Percentiles rank a stretch among this genome's conserved stretches.
Evolutionary conservation across 2,888 invertebrate genomes (phyloP).

Genomic region (Ditula angustiorana): DNA sequence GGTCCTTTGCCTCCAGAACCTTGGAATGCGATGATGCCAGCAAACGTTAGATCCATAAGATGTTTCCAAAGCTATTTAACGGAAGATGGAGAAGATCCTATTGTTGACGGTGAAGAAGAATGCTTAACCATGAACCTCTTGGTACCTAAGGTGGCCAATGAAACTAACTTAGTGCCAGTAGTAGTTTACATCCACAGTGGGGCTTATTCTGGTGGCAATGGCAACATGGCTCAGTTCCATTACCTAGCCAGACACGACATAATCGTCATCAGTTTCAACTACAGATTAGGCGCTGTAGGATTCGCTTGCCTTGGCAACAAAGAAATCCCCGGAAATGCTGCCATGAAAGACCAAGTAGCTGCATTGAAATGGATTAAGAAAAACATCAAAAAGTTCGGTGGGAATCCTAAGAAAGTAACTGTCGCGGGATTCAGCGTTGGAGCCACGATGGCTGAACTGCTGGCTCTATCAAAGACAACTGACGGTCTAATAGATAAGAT

Average conservation of each 20-base stretch:
- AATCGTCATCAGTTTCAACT: conserved; percentile 88
- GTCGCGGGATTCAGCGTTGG: conserved; percentile 93
- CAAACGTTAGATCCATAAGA: conserved; percentile 52
- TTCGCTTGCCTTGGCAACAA: conserved; percentile 87
- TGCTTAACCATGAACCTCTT: conserved; percentile 68
- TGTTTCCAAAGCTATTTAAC: conserved; percentile 71
- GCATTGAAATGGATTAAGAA: conserved; percentile 91
- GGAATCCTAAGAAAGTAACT: conserved; percentile 91
- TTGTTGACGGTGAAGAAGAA: conserved; percentile 67
- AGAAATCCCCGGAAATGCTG: conserved; percentile 92
- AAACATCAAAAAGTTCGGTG: conserved; percentile 92
- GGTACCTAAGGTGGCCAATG: conserved; percentile 64
- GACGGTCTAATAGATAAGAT: conserved; percentile 70
- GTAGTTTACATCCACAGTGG: conserved; percentile 77
- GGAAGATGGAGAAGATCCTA: conserved; percentile 55
- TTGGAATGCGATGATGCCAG: conserved; percentile 61
- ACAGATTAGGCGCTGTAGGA: conserved; percentile 89
- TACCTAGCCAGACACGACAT: conserved; percentile 89
- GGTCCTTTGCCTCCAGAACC: conserved; percentile 68
- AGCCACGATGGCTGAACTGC: conserved; percentile 82
- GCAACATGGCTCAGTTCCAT: conserved; percentile 77
- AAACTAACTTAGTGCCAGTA: conserved; percentile 68
- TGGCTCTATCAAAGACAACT: conserved; percentile 65
- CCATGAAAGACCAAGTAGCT: conserved; percentile 92
- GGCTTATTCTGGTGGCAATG: conserved; percentile 71